phyloP scores from a whole-genome alignment of 2,888 invertebrate species.

The Blastobasis adustella region DNA sequence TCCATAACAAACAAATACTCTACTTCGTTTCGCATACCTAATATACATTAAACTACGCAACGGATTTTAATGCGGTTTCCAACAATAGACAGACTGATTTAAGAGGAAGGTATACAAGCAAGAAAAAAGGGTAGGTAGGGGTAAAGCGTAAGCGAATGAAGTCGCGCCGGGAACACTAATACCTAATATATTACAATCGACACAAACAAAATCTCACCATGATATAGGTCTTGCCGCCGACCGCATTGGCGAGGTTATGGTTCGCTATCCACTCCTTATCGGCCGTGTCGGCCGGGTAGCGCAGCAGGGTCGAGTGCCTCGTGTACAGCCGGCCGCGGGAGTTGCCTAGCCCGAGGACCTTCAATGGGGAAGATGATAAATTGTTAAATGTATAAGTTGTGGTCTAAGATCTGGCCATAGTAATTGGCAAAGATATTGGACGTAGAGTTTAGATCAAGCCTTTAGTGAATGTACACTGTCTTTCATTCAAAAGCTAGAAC shows the following conservation, averaged over 20 bases:
- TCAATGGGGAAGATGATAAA: background rate
- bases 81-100: no score
- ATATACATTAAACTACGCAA: no score
- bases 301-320: conserved; percentile 83
- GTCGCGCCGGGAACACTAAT: no score
- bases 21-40: no score
- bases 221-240: conserved; percentile 86
- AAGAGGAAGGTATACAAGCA: no score
- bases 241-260: conserved; percentile 84
- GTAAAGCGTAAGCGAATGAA: no score
- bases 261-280: conserved; percentile 88
- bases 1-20: no score
- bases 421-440: background rate
- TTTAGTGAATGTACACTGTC: background rate
- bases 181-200: no score
- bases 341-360: conserved; percentile 83
- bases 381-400: background rate
- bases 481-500: no score
- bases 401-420: background rate
- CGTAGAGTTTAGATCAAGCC: background rate
- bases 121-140: no score
- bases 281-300: conserved; percentile 86
- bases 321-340: conserved; percentile 84
- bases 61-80: no score
- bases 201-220: conserved; percentile 54